Conservation (phyloP, 1,140 invertebrate species). For the Antheraea mylitta region DNA sequence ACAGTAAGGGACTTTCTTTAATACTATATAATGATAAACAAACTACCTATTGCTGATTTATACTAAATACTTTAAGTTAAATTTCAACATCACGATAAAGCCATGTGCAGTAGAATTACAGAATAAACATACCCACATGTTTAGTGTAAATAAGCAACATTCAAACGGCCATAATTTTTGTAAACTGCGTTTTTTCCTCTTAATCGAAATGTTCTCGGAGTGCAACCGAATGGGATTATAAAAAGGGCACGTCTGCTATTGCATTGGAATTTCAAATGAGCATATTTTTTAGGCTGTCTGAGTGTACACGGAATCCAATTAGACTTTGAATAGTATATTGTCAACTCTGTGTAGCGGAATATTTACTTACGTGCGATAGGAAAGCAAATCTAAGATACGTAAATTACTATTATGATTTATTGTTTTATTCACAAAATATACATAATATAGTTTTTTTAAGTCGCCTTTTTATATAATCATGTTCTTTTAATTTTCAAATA, state of each 20-base stretch:
- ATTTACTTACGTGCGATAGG: slow-evolving; percentile 34
- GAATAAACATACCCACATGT: background rate
- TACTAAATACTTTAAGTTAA: too few relatives aligned
- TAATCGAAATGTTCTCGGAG: slow-evolving; percentile 42
- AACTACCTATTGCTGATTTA: too few relatives aligned
- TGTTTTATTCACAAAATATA: too few relatives aligned
- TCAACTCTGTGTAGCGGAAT: slow-evolving; percentile 31
- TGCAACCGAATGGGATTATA: slow-evolving; percentile 57
- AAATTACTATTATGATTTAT: too few relatives aligned
- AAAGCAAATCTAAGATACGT: background rate
- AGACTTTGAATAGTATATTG: slow-evolving; percentile 26
- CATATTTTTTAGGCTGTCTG: slow-evolving; percentile 64
- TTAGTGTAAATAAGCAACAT: slow-evolving; percentile 12
- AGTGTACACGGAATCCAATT: slow-evolving; percentile 49
- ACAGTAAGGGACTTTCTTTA: too few relatives aligned
- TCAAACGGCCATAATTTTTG: slow-evolving; percentile 27
- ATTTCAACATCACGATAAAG: too few relatives aligned
- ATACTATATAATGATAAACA: too few relatives aligned
- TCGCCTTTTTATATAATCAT: too few relatives aligned
- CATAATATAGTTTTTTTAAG: too few relatives aligned
- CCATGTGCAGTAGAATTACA: background rate
- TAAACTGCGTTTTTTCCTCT: slow-evolving; percentile 39
- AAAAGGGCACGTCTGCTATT: slow-evolving; percentile 55
- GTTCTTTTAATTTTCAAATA: too few relatives aligned
- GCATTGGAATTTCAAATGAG: slow-evolving; percentile 68